Base-by-base conservation (phyloP, 2,888 invertebrate genomes). In the Stenotaenia linearis region DNA sequence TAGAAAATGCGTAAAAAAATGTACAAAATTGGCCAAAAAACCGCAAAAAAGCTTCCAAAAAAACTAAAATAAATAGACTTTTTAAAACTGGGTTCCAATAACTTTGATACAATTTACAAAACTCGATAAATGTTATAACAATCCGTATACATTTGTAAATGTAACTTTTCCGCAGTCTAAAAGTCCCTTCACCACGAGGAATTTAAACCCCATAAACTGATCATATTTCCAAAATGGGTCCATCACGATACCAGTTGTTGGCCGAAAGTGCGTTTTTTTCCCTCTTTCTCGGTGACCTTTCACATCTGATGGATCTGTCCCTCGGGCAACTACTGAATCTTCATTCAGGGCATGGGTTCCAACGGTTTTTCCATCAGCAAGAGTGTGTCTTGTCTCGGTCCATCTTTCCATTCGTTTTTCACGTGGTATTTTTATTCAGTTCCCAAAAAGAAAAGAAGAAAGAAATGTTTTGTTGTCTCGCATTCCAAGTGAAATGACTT, bases 221-320 rank as follows among this genome's bases (percentile, higher is more conserved):
- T 69, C 69, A 69, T 69, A 69, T 69, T 69, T 69, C 69, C 69
- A 69, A 28, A n/a, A 69, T 28, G 69, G 69, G 12, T 28, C 69
- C 69, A 69, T 25, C 28, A 61, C 23, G 61, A 61, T 9, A 61
- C 61, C 61, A 69, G 69, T 69, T 69, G 69, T 69, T 69, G 69
- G 69, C 69, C 25, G 69, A 69, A 69, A 69, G 69, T 69, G 69
- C 69, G 25, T 28, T 45, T 45, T 18, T 15, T 18, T 45, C 25
- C 25, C n/a, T 12, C 7, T 61, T 61, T 23, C 23, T 21, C 61
- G 9, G 9, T 69, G 69, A 69, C 69, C 69, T 69, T 69, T 69
- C 12, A 69, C 25, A 69, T 69, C 69, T 69, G 69, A 69, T 69
- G 25, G 69, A 69, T 69, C 69, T 28, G 69, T 69, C 69, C 28